Base-by-base conservation (phyloP, 2,797 vertebrate genomes). In the Manis pentadactyla region DNA sequence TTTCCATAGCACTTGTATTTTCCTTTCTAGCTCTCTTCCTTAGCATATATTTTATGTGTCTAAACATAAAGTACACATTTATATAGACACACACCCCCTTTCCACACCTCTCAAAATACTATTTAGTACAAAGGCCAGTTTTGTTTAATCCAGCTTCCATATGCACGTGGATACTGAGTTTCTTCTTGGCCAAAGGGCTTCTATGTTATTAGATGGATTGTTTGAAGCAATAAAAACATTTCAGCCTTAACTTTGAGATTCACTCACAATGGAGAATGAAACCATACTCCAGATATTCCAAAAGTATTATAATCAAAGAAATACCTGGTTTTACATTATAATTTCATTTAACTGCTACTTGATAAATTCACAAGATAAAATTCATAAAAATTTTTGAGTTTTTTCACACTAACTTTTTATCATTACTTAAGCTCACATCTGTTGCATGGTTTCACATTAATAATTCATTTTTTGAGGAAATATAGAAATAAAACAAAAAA, bases 131-230 rank as follows among this genome's bases (percentile, higher is more conserved):
- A 84, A 93, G 74, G 74, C 66, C 74, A 87, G 82, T 51, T 97
- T 94, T 95, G 86, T 97, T 97, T 96, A 94, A 94, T 91, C 37
- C 93, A 79, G 46, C 74, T 94, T 91, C 78, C 42, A 84, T 91
- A 91, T 74, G n/a, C 69, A 89, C 53, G 42, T n/a, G 39, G 78
- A 91, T 95, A 96, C 73, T 93, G 66, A 87, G 93, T 97, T 96
- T 89, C 69, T 87, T 96, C 86, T 93, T 95, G 64, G 86, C 55
- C 82, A 64, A 12, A 69, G 29, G 31, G 59, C 84, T 96, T 97
- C 97, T 91, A 63, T 66, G 34, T 97, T 89, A 90, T 97, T 89
- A 90, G 90, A 78, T 89, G 83, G 69, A 91, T 97, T 94, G 79
- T 93, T 95, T 96, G 81, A 64, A 63, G 59, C 86, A 95, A 94